A percentile compares a stretch with the other conserved stretches of the same genome.
phyloP scores from a whole-genome alignment of 2,888 invertebrate genomes.

The Boloria selene region DNA sequence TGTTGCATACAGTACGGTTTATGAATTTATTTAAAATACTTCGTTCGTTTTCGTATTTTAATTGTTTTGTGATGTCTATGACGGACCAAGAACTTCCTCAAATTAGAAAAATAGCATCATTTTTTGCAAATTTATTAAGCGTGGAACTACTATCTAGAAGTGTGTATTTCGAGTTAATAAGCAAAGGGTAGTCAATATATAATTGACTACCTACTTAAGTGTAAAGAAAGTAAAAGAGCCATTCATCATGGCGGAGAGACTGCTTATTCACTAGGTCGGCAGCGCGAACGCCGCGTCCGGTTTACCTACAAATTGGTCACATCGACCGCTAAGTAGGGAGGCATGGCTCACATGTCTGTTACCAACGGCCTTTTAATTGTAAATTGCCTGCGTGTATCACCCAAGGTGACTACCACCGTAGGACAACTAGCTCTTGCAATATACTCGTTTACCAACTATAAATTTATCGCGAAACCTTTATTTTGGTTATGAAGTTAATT shows the following conservation, averaged over 20 bases:
- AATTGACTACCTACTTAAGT: constrained; percentile 48
- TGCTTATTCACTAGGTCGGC: constrained; percentile 67
- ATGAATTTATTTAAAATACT: no score
- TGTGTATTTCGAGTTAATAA: not conserved
- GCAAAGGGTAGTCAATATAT: not conserved
- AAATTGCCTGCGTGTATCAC: constrained; percentile 18
- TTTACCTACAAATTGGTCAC: constrained; percentile 76
- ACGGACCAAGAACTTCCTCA: no score
- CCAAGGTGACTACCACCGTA: constrained; percentile 22
- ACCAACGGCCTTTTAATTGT: constrained; percentile 33
- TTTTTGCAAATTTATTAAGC: no score
- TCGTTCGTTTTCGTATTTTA: no score
- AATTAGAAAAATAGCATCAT: no score
- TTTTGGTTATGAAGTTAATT: constrained; percentile 4
- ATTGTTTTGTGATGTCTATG: no score
- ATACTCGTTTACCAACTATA: not conserved
- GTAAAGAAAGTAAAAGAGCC: constrained; percentile 76
- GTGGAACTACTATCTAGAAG: no score
- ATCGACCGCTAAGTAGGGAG: constrained; percentile 75
- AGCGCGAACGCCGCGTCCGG: constrained; percentile 66
- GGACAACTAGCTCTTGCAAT: constrained; percentile 13
- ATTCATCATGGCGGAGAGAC: constrained; percentile 59
- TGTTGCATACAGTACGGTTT: no score
- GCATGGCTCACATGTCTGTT: constrained; percentile 45
- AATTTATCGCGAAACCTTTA: not conserved